Conservation (phyloP, 1,140 invertebrate genomes). For the Drosophila rufa region DNA sequence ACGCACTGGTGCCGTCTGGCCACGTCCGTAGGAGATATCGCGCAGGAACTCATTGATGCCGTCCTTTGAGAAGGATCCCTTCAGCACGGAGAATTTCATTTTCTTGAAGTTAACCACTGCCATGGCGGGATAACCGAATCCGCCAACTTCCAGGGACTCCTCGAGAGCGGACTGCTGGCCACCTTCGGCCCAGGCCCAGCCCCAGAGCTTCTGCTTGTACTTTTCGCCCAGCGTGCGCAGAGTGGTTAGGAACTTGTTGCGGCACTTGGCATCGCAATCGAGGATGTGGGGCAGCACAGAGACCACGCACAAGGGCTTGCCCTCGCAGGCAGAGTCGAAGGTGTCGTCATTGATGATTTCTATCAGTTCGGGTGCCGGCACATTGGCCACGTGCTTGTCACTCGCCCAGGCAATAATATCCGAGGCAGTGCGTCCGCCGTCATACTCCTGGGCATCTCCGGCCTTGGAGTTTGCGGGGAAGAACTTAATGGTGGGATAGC, state of each 20-base stretch:
- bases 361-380: constrained; percentile 95
- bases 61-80: constrained; percentile 96
- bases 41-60: constrained; percentile 98
- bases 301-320: constrained; percentile 96
- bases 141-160: constrained; percentile 96
- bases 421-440: constrained; percentile 94
- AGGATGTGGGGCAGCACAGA: constrained; percentile 98
- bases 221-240: constrained; percentile 94
- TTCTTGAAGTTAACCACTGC: constrained; percentile 98
- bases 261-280: constrained; percentile 97
- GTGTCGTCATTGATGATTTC: constrained; percentile 89
- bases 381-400: constrained; percentile 94
- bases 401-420: constrained; percentile 97
- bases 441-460: constrained; percentile 91
- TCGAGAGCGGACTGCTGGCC: constrained; percentile 94
- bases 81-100: constrained; percentile 97
- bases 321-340: constrained; percentile 92
- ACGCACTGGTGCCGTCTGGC: constrained; percentile 95
- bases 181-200: constrained; percentile 98
- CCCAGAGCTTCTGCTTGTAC: constrained; percentile 98
- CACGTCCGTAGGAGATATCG: constrained; percentile 97
- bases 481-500: constrained; percentile 99
- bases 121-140: constrained; percentile 96
- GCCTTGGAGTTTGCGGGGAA: constrained; percentile 94
- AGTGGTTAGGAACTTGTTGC: constrained; percentile 94